A percentile compares a stretch with the other conserved stretches of the same genome.
phyloP scores from a whole-genome alignment of 1,140 invertebrate species.

The Scaptomyza graminum region DNA sequence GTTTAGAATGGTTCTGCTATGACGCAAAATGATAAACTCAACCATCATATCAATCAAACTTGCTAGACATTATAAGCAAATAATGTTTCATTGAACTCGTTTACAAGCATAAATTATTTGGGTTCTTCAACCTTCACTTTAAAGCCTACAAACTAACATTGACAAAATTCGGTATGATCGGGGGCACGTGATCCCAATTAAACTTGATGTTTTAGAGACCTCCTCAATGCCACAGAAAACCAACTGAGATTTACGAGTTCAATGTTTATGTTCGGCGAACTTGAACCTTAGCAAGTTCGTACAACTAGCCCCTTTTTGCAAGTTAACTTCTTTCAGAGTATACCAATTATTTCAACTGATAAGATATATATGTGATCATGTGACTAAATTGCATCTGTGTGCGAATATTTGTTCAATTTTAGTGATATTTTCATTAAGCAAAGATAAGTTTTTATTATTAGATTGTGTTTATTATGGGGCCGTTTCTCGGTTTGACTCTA shows the following conservation, averaged over 20 bases:
- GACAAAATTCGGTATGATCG: slow-evolving; percentile 13
- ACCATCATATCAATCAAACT: no score
- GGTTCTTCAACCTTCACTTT: slow-evolving; percentile 4
- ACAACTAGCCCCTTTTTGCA: background rate
- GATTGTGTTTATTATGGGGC: background rate
- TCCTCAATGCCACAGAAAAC: slow-evolving; percentile 26
- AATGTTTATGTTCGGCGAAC: slow-evolving; percentile 30
- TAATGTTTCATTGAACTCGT: background rate
- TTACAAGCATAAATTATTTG: background rate
- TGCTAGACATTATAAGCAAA: no score
- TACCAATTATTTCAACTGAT: slow-evolving; percentile 7
- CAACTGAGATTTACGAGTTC: slow-evolving; percentile 19
- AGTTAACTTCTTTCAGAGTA: background rate
- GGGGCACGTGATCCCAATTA: slow-evolving; percentile 39
- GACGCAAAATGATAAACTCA: background rate
- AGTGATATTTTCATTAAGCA: slow-evolving; percentile 1
- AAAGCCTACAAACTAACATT: slow-evolving; percentile 3
- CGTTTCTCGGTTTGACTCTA: background rate
- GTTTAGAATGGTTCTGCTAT: background rate
- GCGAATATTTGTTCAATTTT: background rate
- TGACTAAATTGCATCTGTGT: slow-evolving; percentile 15
- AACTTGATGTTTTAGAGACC: slow-evolving; percentile 25
- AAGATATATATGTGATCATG: slow-evolving; percentile 33
- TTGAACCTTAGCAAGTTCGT: slow-evolving; percentile 25
- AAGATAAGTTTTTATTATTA: slow-evolving; percentile 10